These are phyloP conservation scores for Creontiades dilutus DNA, from an alignment of 2,888 invertebrate genomes.

Conservation along the genomic window DNA sequence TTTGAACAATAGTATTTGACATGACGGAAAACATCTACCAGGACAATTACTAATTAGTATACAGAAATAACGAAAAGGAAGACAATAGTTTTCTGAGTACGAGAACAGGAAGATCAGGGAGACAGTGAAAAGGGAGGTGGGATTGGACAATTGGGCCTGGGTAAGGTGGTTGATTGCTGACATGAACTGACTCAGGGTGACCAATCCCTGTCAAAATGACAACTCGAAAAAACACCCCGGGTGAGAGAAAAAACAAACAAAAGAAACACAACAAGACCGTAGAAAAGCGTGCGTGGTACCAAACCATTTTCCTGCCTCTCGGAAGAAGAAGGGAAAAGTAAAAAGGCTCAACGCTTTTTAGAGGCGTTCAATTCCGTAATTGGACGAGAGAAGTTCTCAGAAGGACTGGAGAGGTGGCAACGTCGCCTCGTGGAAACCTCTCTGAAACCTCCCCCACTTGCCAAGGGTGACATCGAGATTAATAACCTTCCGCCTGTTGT, in stretches of 20 bases:
- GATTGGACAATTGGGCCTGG: slow-evolving; percentile 31
- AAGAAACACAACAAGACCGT: neutral
- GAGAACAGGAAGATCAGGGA: neutral
- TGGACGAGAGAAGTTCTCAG: neutral
- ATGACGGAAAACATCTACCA: too few species aligned
- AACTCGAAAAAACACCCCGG: neutral
- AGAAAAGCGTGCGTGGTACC: slow-evolving; percentile 1
- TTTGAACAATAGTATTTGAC: too few species aligned
- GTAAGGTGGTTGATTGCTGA: slow-evolving; percentile 11
- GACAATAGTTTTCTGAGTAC: neutral
- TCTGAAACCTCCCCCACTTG: neutral
- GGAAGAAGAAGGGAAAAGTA: neutral
- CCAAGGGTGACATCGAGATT: slow-evolving; percentile 10
- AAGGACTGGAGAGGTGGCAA: neutral
- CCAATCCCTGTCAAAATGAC: slow-evolving; percentile 24
- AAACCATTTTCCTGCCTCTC: neutral
- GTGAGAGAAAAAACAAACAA: neutral
- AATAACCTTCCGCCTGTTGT: slow-evolving; percentile 9
- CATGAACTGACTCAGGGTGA: neutral
- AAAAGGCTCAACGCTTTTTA: neutral
- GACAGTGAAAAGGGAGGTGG: neutral
- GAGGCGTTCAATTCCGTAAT: slow-evolving; percentile 38
- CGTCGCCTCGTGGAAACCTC: slow-evolving; percentile 12
- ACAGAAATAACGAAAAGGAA: neutral
- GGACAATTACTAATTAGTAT: too few species aligned